Percentiles rank a stretch among this genome's conserved stretches.
Conservation (phyloP, 2,888 invertebrate genomes). For the Eumacrocentrus americanus region DNA sequence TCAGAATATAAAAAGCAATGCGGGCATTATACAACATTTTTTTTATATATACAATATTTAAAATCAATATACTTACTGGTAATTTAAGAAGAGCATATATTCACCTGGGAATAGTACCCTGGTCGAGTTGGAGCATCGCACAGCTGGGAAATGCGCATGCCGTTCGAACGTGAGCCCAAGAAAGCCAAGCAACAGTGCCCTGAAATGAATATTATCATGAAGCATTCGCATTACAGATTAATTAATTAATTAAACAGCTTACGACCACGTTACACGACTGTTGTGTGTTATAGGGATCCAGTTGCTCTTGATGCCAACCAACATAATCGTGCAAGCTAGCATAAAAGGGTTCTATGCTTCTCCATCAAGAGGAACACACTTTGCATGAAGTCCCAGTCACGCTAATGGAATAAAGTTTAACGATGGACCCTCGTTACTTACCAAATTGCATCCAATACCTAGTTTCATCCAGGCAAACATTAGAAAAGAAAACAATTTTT, state of each 20-base stretch:
- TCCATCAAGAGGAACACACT: not conserved
- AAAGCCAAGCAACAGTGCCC: slow-evolving; percentile 9
- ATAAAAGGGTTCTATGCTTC: not conserved
- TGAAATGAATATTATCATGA: slow-evolving; percentile 7
- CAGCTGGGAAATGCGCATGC: slow-evolving; percentile 13
- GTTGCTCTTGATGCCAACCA: slow-evolving; percentile 9
- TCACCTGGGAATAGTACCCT: not conserved
- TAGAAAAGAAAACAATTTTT: not conserved
- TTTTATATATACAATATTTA: not conserved
- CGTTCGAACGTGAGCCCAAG: slow-evolving; percentile 8
- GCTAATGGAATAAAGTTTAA: slow-evolving; percentile 8
- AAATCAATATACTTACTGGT: no score
- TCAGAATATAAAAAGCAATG: not conserved
- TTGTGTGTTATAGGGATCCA: not conserved
- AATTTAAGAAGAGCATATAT: no score
- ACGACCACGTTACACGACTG: not conserved
- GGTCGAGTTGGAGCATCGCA: not conserved
- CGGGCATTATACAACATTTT: not conserved
- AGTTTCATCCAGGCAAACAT: not conserved
- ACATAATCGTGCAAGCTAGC: slow-evolving; percentile 9
- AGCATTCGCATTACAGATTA: slow-evolving; percentile 4
- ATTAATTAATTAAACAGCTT: slow-evolving; percentile 8
- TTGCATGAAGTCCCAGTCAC: slow-evolving; percentile 12
- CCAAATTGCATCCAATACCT: not conserved
- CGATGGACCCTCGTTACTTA: not conserved